A percentile compares a stretch with the other conserved stretches of the same genome.
phyloP scores from a whole-genome alignment of 2,113 vertebrate species.

The Bucco capensis region DNA sequence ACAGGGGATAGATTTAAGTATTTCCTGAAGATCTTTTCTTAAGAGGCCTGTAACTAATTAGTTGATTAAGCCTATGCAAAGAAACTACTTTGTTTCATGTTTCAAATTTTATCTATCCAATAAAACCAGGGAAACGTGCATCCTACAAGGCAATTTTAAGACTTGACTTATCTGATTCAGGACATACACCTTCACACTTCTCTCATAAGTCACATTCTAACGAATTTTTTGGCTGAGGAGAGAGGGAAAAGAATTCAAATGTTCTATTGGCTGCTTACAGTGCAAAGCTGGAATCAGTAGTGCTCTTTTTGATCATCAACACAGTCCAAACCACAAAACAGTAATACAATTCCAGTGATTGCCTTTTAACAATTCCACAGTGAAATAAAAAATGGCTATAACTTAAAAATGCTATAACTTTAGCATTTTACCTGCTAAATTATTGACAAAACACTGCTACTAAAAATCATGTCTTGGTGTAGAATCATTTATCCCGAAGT shows the following conservation, averaged over 20 bases:
- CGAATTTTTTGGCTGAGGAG: not conserved
- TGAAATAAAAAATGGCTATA: not conserved
- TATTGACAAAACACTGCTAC: not conserved
- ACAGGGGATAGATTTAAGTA: not conserved
- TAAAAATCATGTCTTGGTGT: not conserved
- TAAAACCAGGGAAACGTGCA: not conserved
- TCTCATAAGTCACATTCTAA: fast-evolving
- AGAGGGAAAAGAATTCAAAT: not conserved
- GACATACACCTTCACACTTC: not conserved
- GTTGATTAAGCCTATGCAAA: not conserved
- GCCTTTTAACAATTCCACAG: not conserved
- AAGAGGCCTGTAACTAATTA: not conserved
- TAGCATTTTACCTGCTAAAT: not conserved
- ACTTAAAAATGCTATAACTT: not conserved
- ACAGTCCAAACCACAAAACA: not conserved
- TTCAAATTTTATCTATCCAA: not conserved
- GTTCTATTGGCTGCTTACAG: not conserved
- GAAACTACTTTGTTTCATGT: not conserved
- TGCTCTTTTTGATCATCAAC: not conserved
- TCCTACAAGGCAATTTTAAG: not conserved
- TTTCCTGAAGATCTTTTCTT: not conserved
- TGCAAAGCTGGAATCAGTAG: not conserved
- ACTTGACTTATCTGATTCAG: not conserved
- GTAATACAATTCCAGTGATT: not conserved
- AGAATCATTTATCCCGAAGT: not conserved